Evolutionary conservation across 1,140 invertebrate species (phyloP).

Genomic region (Drosophila dunni): DNA sequence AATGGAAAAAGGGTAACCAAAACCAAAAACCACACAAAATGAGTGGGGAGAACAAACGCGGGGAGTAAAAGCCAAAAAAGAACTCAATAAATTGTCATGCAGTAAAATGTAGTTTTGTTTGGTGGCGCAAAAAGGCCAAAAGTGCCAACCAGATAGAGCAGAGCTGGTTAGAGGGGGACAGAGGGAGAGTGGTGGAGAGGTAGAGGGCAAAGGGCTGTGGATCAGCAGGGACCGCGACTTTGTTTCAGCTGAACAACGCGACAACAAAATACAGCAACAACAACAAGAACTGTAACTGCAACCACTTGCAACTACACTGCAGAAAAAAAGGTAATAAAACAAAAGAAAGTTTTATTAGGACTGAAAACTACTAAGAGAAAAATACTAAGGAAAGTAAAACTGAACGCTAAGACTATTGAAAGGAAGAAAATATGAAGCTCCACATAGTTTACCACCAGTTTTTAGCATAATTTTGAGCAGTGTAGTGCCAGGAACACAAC

Average conservation of each 20-base stretch:
- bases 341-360: too few species aligned
- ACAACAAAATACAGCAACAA: constrained; percentile 28
- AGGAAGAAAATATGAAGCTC: too few species aligned
- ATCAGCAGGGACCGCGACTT: constrained; percentile 68
- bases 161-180: background rate
- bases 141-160: constrained; percentile 2
- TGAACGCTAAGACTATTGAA: too few species aligned
- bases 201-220: background rate
- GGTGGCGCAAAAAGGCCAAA: constrained; percentile 32
- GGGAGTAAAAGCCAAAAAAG: constrained; percentile 41
- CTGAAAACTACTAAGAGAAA: too few species aligned
- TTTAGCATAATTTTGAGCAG: too few species aligned
- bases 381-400: too few species aligned
- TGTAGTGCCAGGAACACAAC: constrained; percentile 17
- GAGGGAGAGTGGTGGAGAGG: background rate
- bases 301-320: constrained; percentile 18
- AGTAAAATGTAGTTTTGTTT: constrained; percentile 75
- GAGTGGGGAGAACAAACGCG: constrained; percentile 4
- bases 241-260: constrained; percentile 71
- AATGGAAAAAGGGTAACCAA: background rate
- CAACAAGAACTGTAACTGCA: constrained; percentile 5
- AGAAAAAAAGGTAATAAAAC: too few species aligned
- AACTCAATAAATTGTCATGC: constrained; percentile 83
- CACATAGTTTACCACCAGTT: too few species aligned
- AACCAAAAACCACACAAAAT: constrained; percentile 53